phyloP scores from a whole-genome alignment of 2,888 invertebrate genomes.

The Melolontha melolontha region DNA sequence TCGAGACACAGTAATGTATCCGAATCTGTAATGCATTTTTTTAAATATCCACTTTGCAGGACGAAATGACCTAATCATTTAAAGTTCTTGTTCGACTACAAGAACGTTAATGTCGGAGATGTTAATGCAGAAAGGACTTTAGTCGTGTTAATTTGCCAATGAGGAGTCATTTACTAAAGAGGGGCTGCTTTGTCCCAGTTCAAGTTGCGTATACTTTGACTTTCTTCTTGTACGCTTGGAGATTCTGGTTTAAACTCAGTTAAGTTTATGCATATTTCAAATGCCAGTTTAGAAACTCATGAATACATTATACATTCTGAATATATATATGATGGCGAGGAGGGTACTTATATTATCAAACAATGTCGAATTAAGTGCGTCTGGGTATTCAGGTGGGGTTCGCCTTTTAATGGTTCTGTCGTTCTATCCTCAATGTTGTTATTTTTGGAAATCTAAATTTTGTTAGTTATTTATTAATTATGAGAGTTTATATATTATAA shows the following conservation, averaged over 20 bases:
- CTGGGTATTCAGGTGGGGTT: slow-evolving; percentile 2
- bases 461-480: background rate
- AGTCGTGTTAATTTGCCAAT: no score
- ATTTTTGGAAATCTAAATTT: background rate
- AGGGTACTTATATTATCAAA: background rate
- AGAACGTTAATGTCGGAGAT: no score
- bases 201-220: background rate
- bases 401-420: background rate
- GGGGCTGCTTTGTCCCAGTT: no score
- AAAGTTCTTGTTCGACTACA: no score
- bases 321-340: slow-evolving; percentile 15
- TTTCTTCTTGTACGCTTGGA: slow-evolving; percentile 7
- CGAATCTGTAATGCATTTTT: no score
- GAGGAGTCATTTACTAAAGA: no score
- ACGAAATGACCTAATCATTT: no score
- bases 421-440: background rate
- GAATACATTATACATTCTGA: slow-evolving; percentile 28
- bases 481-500: no score
- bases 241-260: slow-evolving; percentile 20
- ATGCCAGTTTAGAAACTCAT: slow-evolving; percentile 28
- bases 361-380: slow-evolving; percentile 3
- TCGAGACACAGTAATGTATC: no score
- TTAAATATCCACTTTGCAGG: no score
- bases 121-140: no score
- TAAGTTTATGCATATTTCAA: slow-evolving; percentile 26